Base-by-base conservation (phyloP, 1,140 invertebrate species). In the Plectus sambesii region DNA sequence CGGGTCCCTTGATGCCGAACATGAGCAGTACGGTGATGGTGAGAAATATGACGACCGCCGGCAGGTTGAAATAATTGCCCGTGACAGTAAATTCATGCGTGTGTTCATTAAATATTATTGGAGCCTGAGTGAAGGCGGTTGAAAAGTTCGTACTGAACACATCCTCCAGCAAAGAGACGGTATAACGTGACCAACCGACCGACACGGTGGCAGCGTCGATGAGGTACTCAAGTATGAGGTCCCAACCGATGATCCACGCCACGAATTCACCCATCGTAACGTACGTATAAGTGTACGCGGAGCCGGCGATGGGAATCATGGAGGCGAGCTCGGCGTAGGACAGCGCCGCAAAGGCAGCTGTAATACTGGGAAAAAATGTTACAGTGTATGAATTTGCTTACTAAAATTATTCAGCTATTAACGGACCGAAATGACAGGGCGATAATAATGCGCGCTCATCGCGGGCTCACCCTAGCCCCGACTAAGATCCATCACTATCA, bases 241-340 rank as follows among this genome's bases (percentile, higher is more conserved):
- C 38, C 52, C 52, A 54, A 29, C 52, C 52, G 12, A 54, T 41
- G 4, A 54, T 20, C 54, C 54, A 54, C 8, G 52, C 52, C n/a
- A 51, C 8, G 12, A 42, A 9, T 26, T 54, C 52, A 26, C 52
- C 52, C 15, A 54, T 63, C 12, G 68, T 70, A 3, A 71, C 70
- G 55, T 74, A 74, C 37, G 68, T 72, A 62, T 74, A 74, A 6
- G 72, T 66, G 60, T 74, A 74, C 5, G 72, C 72, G 17, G 69
- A 72, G 2, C 73, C 73, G 20, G 73, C 64, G 17, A 62, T 65
- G 12, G 73, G 73, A 23, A 74, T 66, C 30, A 68, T 47, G 2
- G 72, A 62, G 33, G 70, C 72, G 57, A 74, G 70, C 59, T 74
- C 73, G 2, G 72, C 73, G 66, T 74, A 74, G 39, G 69, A 72